Percentiles rank a stretch among this genome's conserved stretches.
Conservation (phyloP, 2,113 vertebrate genomes). For the Abramis brama region DNA sequence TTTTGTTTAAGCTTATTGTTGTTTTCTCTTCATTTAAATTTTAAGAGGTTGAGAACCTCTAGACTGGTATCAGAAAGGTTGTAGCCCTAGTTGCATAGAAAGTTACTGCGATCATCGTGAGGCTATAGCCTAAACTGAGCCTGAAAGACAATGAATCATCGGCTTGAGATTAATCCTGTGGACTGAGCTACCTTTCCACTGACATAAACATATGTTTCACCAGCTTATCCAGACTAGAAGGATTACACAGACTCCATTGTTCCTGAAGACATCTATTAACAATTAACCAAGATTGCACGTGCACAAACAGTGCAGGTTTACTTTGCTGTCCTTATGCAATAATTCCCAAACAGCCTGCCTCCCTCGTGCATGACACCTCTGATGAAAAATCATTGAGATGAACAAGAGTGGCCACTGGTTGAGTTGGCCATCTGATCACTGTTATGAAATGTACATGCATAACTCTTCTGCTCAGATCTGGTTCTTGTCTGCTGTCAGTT, state of each 20-base stretch:
- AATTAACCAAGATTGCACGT: conserved; percentile 7
- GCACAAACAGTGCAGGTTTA: background rate
- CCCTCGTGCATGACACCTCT: background rate
- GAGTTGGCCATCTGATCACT: background rate
- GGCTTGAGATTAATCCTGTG: conserved; percentile 12
- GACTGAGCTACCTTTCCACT: conserved; percentile 40
- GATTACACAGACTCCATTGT: conserved; percentile 15
- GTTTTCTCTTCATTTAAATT: no score
- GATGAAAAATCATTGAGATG: background rate
- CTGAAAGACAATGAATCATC: conserved; percentile 9
- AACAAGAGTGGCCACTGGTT: background rate
- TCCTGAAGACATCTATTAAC: background rate
- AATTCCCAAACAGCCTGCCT: background rate
- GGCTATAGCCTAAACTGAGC: background rate
- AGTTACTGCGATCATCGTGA: no score
- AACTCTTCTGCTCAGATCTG: background rate
- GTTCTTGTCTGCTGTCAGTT: background rate
- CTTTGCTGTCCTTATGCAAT: background rate
- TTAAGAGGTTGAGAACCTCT: no score
- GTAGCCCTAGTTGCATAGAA: no score
- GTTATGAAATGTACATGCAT: background rate
- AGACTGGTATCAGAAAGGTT: no score
- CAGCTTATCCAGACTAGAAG: conserved; percentile 60
- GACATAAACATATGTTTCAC: conserved; percentile 60
- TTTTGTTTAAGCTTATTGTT: no score